Evolutionary conservation across 2,888 invertebrate genomes (phyloP).

Genomic region (Phorcus lineatus): DNA sequence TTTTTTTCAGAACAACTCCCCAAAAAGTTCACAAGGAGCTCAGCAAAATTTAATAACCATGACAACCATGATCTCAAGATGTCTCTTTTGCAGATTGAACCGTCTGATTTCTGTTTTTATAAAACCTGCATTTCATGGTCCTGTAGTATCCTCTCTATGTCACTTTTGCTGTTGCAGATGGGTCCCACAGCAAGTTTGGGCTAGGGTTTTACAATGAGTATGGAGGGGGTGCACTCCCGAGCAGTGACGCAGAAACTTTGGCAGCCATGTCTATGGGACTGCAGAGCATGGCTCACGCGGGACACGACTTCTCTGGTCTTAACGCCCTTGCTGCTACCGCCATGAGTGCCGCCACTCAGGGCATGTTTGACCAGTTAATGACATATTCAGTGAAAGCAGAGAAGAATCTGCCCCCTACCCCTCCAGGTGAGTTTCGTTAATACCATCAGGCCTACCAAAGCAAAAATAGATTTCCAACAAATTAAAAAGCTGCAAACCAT

Average conservation of each 20-base stretch:
- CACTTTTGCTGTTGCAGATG: constrained; percentile 39
- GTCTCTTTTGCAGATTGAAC: too few relatives aligned
- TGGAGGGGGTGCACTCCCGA: background rate
- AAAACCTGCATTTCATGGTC: too few relatives aligned
- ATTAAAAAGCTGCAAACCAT: too few relatives aligned
- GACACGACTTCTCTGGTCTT: constrained; percentile 31
- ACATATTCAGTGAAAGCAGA: constrained; percentile 60
- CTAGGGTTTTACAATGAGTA: constrained; percentile 54
- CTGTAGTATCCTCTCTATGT: too few relatives aligned
- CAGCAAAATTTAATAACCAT: too few relatives aligned
- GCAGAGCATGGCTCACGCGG: background rate
- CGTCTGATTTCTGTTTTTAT: too few relatives aligned
- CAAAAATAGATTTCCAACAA: too few relatives aligned
- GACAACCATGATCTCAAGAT: too few relatives aligned
- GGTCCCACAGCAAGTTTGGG: constrained; percentile 36
- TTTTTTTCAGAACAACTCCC: too few relatives aligned
- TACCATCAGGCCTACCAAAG: too few relatives aligned
- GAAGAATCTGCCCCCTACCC: constrained; percentile 59
- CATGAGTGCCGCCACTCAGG: constrained; percentile 39
- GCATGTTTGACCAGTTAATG: constrained; percentile 46
- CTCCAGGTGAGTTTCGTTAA: constrained; percentile 52
- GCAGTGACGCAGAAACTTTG: background rate
- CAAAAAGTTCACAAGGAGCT: too few relatives aligned
- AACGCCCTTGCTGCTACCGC: constrained; percentile 38
- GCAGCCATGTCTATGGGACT: constrained; percentile 31